Percentiles rank a stretch among this genome's conserved stretches.
These are phyloP conservation scores for Manis pentadactyla DNA, from an alignment of 2,797 vertebrate genomes.

Conservation along the genomic window DNA sequence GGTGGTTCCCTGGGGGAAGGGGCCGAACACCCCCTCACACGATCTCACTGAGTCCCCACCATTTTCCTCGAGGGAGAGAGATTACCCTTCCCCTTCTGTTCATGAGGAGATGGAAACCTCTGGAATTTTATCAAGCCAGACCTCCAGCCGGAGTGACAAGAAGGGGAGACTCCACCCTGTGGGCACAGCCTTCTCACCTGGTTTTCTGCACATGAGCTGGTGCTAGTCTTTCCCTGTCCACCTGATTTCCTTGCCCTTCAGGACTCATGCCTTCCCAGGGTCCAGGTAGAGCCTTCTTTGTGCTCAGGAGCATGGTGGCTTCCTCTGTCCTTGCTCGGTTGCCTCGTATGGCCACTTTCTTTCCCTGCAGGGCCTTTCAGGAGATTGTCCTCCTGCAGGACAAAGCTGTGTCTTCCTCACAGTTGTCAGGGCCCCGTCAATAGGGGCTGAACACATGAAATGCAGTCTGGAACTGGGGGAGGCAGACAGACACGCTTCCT, in stretches of 20 bases:
- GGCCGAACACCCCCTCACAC: neutral
- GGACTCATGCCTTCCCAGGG: neutral
- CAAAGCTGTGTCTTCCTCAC: neutral
- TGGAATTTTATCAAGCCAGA: neutral
- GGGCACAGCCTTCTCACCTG: neutral
- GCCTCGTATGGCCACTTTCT: too few relatives aligned
- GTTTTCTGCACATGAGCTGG: neutral
- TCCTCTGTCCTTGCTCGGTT: too few relatives aligned
- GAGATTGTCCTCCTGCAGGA: neutral
- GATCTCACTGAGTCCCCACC: neutral
- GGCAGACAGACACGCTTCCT: neutral
- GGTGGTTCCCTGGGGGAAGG: neutral
- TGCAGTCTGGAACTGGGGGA: neutral
- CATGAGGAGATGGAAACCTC: neutral
- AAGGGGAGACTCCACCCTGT: neutral
- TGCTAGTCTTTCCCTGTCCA: neutral
- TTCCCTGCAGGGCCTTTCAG: neutral
- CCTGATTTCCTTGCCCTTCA: neutral
- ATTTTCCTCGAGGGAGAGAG: neutral
- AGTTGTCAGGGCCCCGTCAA: neutral
- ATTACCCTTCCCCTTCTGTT: neutral
- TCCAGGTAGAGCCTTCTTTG: neutral
- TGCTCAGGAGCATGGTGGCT: neutral
- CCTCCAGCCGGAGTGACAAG: accelerated
- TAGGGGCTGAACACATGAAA: neutral